Conservation (phyloP, 2,113 vertebrate genomes). For the Aptenodytes forsteri region DNA sequence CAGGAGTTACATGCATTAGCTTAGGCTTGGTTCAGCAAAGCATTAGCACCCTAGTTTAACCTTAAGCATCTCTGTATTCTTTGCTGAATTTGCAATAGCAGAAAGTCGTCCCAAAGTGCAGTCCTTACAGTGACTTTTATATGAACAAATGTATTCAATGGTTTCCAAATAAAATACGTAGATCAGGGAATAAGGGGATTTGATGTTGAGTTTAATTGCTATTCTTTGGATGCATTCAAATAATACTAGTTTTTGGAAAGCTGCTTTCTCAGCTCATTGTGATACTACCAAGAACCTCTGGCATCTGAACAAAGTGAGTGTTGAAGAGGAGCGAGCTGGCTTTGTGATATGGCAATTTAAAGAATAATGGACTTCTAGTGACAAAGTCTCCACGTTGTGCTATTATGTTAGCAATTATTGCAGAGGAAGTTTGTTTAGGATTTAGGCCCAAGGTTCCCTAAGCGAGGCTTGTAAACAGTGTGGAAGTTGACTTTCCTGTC, state of each 20-base stretch:
- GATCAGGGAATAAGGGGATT: not conserved
- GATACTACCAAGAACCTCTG: not conserved
- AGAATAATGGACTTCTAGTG: constrained; percentile 15
- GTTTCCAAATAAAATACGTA: not conserved
- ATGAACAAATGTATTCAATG: not conserved
- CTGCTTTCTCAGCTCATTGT: not conserved
- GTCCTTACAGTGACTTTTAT: not conserved
- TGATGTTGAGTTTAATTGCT: not conserved
- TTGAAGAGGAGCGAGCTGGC: not conserved
- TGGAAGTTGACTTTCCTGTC: constrained; percentile 71
- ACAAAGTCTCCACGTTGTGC: not conserved
- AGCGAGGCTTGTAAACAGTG: constrained; percentile 55
- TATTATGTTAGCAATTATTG: constrained; percentile 62
- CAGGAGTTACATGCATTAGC: not conserved
- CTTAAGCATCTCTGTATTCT: not conserved
- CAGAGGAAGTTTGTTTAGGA: constrained; percentile 73
- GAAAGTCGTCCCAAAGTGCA: not conserved
- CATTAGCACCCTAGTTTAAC: not conserved
- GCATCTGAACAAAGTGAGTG: not conserved
- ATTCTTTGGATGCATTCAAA: not conserved
- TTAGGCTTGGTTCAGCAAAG: not conserved
- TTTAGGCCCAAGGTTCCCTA: constrained; percentile 66
- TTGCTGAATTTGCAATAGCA: not conserved
- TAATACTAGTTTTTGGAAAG: not conserved
- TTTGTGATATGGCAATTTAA: not conserved